Evolutionary conservation across 2,797 vertebrate genomes (phyloP), one percentile per base, ranked within the genome.

Genomic region (Hirundo rustica): DNA sequence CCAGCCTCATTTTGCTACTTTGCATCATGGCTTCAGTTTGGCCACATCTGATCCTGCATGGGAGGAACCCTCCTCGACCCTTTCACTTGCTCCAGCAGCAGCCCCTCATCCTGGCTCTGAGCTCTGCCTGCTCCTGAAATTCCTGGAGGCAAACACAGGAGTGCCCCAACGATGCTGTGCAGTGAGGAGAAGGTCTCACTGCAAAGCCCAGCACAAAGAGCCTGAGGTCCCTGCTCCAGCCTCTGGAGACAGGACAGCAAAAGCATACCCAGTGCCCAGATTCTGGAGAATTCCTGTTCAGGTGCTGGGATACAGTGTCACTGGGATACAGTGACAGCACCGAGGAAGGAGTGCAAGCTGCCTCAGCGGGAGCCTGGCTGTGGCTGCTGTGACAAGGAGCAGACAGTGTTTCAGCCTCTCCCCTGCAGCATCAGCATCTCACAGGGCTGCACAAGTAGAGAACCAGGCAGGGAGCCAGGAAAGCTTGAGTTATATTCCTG

Each of bases 401-500:
- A 4, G 83, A 40, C 44, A 75, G 50, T 10, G 29, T 64, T 65
- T 66, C 88, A 81, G 73, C 48, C 70, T 94, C 76, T 65, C 47
- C 60, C 61, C 70, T 73, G 55, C 67, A 90, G 83, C 80, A 92
- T n/a, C 83, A 73, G 66, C 55, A 70, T 82, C 94, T 90, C 16
- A 0, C 58, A 67, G 77, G 77, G 90, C 80, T 92, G 85, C 83
- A 74, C n/a, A 51, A 62, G 72, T 26, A 73, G 8, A 54, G 67
- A 90, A 30, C 83, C 1, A 22, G 92, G 92, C 88, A 86, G 83
- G 64, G 73, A 77, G 95, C 94, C 95, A 96, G 85, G 68, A 96
- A 90, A 87, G 53, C 89, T 84, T 92, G 93, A 95, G 86, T 93
- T 95, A 94, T 96, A 76, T 29, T 93, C 89, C 92, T 96, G 92